Evolutionary conservation across 2,113 vertebrate genomes (phyloP).

Genomic region (Rostratula benghalensis): DNA sequence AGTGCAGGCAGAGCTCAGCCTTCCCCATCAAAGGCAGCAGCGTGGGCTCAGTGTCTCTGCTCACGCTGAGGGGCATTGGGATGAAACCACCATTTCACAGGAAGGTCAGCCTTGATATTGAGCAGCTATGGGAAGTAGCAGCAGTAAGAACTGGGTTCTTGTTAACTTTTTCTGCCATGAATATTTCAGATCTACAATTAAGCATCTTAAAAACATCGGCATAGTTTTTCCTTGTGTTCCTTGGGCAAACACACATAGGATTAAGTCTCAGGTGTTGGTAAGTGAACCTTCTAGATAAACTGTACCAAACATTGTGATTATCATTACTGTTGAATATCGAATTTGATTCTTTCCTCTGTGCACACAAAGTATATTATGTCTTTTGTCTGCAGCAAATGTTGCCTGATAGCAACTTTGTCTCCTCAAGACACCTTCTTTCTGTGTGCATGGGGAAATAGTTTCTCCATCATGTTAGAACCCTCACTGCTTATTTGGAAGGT

Average conservation of each 20-base stretch:
- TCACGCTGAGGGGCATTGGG: neutral
- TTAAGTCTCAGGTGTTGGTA: neutral
- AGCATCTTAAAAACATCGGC: neutral
- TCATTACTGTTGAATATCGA: neutral
- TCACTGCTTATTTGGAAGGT: neutral
- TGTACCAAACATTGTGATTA: neutral
- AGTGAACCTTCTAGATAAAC: neutral
- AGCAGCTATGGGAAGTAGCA: neutral
- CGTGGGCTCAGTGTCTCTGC: fast-evolving
- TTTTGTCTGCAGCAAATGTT: neutral
- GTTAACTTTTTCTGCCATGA: neutral
- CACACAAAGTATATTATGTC: neutral
- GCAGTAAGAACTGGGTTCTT: neutral
- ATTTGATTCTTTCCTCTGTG: neutral
- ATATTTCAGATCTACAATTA: neutral
- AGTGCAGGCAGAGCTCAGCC: neutral
- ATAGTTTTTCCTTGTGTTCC: neutral
- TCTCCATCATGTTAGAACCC: neutral
- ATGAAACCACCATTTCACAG: neutral
- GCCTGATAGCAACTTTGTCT: neutral
- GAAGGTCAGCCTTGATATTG: neutral
- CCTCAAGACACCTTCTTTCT: neutral
- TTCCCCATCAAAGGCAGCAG: neutral
- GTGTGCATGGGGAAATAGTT: neutral
- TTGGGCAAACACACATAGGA: neutral